Evolutionary conservation across 2,888 invertebrate genomes (phyloP).

Genomic region (Brachyopa scutellaris): DNA sequence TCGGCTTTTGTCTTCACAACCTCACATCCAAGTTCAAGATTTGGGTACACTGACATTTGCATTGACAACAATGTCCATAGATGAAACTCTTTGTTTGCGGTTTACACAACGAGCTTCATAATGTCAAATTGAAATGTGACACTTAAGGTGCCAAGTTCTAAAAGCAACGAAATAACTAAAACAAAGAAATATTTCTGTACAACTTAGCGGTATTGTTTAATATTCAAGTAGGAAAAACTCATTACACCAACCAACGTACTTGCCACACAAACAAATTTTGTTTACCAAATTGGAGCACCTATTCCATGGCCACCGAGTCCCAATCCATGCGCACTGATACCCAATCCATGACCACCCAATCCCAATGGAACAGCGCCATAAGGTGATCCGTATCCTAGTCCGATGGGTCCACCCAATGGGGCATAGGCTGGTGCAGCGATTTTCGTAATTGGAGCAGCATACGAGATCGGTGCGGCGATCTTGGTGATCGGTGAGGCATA

Average conservation of each 20-base stretch:
- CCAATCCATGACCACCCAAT: constrained; percentile 53
- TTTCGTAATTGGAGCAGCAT: constrained; percentile 74
- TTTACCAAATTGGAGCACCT: constrained; percentile 59
- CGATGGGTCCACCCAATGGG: constrained; percentile 65
- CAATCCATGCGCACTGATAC: constrained; percentile 59
- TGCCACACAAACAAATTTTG: not conserved
- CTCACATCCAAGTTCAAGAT: not conserved
- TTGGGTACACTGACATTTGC: not conserved
- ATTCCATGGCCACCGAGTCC: constrained; percentile 67
- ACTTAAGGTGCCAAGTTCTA: too few relatives aligned
- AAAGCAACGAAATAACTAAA: too few relatives aligned
- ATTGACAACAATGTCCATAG: too few relatives aligned
- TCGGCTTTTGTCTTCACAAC: not conserved
- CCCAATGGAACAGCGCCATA: constrained; percentile 74
- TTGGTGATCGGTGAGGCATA: constrained; percentile 74
- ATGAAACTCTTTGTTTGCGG: too few relatives aligned
- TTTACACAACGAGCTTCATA: too few relatives aligned
- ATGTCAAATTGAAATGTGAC: too few relatives aligned
- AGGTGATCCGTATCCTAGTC: constrained; percentile 59
- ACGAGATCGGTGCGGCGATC: constrained; percentile 74
- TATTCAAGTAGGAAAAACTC: constrained; percentile 53
- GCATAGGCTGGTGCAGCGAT: constrained; percentile 73
- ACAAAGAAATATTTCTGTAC: constrained; percentile 20
- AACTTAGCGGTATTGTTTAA: constrained; percentile 53
- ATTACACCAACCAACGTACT: not conserved